A percentile compares a stretch with the other conserved stretches of the same genome.
phyloP scores from a whole-genome alignment of 2,888 invertebrate genomes.

The Galerucella nymphaeae region DNA sequence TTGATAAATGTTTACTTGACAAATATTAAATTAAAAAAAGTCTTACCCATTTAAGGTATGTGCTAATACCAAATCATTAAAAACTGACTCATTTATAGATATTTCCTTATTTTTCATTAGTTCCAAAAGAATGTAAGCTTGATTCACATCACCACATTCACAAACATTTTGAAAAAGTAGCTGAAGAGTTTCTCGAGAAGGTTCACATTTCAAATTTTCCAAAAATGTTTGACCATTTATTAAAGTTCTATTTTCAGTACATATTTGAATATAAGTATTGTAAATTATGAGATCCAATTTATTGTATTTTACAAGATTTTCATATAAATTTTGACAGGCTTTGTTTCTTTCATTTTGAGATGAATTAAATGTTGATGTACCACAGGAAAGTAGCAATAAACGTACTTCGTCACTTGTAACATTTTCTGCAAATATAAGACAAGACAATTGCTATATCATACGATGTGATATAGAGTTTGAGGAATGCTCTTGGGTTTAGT shows the following conservation, averaged over 20 bases:
- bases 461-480: not conserved
- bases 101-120: conserved; percentile 70
- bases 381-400: conserved; percentile 69
- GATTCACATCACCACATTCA: conserved; percentile 69
- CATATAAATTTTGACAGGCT: conserved; percentile 70
- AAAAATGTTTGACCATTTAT: conserved; percentile 67
- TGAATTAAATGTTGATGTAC: conserved; percentile 69
- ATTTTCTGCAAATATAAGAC: conserved; percentile 48
- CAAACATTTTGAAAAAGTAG: conserved; percentile 70
- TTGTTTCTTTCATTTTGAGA: conserved; percentile 64
- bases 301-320: conserved; percentile 65
- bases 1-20: not conserved
- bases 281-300: conserved; percentile 67
- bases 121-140: conserved; percentile 69
- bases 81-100: conserved; percentile 70
- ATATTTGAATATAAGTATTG: conserved; percentile 69
- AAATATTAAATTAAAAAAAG: too few relatives aligned
- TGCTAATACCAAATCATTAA: conserved; percentile 71
- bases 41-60: conserved; percentile 69
- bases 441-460: not conserved
- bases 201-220: conserved; percentile 65
- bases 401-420: conserved; percentile 65
- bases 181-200: conserved; percentile 69
- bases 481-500: too few relatives aligned
- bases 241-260: conserved; percentile 69